These are phyloP conservation scores for Hirundo rustica DNA, from an alignment of 2,797 vertebrate species.

Conservation along the genomic window DNA sequence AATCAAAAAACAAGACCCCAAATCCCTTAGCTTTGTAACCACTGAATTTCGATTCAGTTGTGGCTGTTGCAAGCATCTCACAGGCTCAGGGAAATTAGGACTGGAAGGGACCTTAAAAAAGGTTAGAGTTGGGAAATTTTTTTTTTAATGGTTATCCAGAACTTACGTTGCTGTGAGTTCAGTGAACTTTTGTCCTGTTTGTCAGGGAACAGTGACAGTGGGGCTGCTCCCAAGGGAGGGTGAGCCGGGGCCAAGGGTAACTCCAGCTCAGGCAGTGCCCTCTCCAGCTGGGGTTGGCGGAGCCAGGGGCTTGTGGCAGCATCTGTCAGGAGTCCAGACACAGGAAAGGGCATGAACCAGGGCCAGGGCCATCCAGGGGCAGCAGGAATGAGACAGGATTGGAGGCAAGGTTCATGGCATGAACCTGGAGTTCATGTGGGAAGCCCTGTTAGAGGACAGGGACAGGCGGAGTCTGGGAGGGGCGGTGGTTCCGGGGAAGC, in stretches of 20 bases:
- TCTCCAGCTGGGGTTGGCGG: background rate
- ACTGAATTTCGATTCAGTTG: background rate
- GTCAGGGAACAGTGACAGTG: background rate
- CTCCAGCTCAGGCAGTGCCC: background rate
- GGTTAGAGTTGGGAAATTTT: background rate
- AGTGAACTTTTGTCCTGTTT: background rate
- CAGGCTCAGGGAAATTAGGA: background rate
- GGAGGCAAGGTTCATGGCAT: fast-evolving
- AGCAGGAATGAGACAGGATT: background rate
- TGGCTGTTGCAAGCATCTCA: background rate
- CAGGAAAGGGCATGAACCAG: background rate
- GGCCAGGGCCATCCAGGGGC: background rate
- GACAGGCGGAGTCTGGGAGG: fast-evolving
- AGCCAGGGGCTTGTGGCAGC: background rate
- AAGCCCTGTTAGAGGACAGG: background rate
- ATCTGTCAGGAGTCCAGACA: background rate
- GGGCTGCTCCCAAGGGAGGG: background rate
- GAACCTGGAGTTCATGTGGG: background rate
- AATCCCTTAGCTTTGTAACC: background rate
- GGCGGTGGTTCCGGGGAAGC: background rate
- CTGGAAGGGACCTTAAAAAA: background rate
- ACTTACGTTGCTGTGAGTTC: background rate
- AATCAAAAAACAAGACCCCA: background rate
- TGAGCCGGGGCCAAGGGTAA: background rate
- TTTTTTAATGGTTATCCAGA: background rate